These are phyloP conservation scores for Denticeps clupeoides DNA, from an alignment of 2,797 vertebrate species.

Conservation along the genomic window DNA sequence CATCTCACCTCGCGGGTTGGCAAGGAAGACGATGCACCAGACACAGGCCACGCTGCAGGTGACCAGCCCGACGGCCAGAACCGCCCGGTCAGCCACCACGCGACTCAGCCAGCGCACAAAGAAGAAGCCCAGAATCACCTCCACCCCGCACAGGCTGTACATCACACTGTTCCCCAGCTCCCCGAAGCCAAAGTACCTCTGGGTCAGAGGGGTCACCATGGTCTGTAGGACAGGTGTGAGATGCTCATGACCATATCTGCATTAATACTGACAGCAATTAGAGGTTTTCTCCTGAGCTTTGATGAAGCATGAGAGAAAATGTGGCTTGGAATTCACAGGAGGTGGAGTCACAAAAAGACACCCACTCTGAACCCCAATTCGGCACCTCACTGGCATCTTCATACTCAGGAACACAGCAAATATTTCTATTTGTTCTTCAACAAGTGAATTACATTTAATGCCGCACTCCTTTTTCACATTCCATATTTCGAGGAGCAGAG, in stretches of 20 bases:
- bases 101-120: constrained; percentile 68
- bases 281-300: too few species aligned
- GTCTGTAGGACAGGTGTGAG: constrained; percentile 43
- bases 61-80: constrained; percentile 61
- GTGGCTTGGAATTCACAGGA: too few species aligned
- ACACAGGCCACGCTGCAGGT: constrained; percentile 66
- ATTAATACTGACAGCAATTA: too few species aligned
- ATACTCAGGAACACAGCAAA: too few species aligned
- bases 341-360: too few species aligned
- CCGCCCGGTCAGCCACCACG: constrained; percentile 59
- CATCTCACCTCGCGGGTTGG: constrained; percentile 64
- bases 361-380: too few species aligned
- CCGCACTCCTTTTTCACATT: too few species aligned
- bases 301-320: too few species aligned
- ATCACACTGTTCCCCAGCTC: constrained; percentile 78
- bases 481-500: too few species aligned
- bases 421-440: too few species aligned
- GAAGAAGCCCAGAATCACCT: constrained; percentile 75
- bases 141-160: constrained; percentile 75
- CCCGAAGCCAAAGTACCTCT: constrained; percentile 63
- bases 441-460: too few species aligned
- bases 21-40: constrained; percentile 74
- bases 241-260: neutral
- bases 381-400: too few species aligned
- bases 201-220: constrained; percentile 75